Percentiles rank a stretch among this genome's conserved stretches.
Conservation (phyloP, 2,113 vertebrate genomes). For the Alectura lathami region DNA sequence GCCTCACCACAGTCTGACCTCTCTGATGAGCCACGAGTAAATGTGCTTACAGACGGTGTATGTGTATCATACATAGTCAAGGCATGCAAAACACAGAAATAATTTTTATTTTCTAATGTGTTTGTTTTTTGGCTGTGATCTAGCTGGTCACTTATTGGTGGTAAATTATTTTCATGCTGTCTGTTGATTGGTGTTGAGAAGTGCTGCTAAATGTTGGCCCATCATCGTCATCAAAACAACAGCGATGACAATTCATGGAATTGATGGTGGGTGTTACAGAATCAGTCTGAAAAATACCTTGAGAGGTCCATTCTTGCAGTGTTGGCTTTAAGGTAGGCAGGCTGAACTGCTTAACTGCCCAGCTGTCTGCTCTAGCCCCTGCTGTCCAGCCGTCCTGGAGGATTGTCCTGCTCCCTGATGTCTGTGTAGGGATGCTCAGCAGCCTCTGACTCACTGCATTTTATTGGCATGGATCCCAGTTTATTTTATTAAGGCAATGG, state of each 20-base stretch:
- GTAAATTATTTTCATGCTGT: background rate
- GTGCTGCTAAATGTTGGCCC: background rate
- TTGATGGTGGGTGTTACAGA: background rate
- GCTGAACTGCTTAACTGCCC: background rate
- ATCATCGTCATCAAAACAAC: background rate
- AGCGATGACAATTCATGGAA: background rate
- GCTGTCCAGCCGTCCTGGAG: background rate
- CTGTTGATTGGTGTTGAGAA: background rate
- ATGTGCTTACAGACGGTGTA: background rate
- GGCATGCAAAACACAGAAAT: background rate
- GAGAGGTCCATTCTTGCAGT: background rate
- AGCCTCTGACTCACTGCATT: background rate
- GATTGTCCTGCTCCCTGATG: background rate
- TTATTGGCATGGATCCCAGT: background rate
- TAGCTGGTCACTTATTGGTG: background rate
- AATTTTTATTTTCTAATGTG: background rate
- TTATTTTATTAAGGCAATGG: background rate
- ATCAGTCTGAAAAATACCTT: background rate
- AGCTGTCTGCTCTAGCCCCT: background rate
- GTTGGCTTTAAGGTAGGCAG: background rate
- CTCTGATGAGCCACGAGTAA: background rate
- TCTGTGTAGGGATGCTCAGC: background rate
- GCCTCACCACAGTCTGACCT: slow-evolving; percentile 19
- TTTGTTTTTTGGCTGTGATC: background rate
- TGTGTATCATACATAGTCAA: background rate